Base-by-base conservation (phyloP, 1,140 invertebrate species). In the Zaprionus kolodkinae region DNA sequence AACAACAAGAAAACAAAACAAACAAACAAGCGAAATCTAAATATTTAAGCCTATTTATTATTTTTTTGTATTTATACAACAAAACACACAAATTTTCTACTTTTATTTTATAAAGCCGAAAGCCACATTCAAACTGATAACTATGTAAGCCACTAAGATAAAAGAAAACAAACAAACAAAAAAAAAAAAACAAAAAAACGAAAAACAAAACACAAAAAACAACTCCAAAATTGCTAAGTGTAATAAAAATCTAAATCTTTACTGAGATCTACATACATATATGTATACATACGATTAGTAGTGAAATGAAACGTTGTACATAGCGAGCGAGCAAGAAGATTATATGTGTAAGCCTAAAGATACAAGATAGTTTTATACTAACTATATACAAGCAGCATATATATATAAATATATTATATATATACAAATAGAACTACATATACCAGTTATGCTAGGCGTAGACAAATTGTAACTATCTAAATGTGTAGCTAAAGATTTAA, bases 41-140 rank as follows among this genome's bases (percentile, higher is more conserved):
- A 78, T 75, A 69, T 89, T 57, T 88, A 89, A 88, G 84, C 57
- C 80, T 88, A 89, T 88, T 88, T 88, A 88, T 88, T 88, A 78
- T 89, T 88, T 75, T 72, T 76, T 84, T 84, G 81, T 88, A 88
- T 88, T 88, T 89, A 82, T 87, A 86, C 69, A 64, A 43, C 33
- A 79, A 79, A 55, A 71, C 75, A 72, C 69, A 74, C 55, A 80
- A 78, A 59, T 81, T 76, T 81, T 79, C 66, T 73, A 71, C 56
- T 62, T 75, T 71, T 54, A 60, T 63, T 71, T 71, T 71, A 43
- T 72, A 72, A 48, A 67, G 50, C 76, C 52, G 45, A 52, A 75
- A 73, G 27, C 72, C 63, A 63, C 57, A 79, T 45, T 27, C 59
- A 67, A 64, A 89, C 85, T 89, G 78, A 89, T 90, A 86, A 84